These are phyloP conservation scores for Pseudopodoces humilis DNA, from an alignment of 2,113 vertebrate species.

Conservation along the genomic window DNA sequence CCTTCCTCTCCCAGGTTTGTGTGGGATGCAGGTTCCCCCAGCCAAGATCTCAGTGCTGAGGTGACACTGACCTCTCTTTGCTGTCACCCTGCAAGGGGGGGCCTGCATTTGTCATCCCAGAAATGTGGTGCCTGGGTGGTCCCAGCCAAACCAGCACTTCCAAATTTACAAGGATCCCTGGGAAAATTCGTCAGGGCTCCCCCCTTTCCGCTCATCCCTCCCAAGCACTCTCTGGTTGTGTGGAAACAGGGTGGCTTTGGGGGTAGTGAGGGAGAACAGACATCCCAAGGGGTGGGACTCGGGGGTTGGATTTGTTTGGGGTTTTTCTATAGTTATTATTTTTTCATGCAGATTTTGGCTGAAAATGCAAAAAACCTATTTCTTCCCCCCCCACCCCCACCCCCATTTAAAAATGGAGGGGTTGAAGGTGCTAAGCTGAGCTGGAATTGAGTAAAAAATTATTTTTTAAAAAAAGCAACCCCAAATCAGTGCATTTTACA, in stretches of 20 bases:
- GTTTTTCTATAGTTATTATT: accelerated
- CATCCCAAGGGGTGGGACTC: not conserved
- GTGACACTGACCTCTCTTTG: not conserved
- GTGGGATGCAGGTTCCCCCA: not conserved
- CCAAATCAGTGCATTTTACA: not conserved
- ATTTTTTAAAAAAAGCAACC: not conserved
- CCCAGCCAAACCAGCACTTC: not conserved
- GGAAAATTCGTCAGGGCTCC: not conserved
- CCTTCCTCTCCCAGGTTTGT: not conserved
- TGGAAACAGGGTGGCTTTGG: not conserved
- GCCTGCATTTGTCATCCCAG: not conserved
- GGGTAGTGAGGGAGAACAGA: not conserved
- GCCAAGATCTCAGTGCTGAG: not conserved
- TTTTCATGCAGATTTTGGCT: not conserved
- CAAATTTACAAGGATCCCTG: not conserved
- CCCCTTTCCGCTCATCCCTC: not conserved
- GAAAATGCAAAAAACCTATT: not conserved
- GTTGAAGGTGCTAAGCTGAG: not conserved
- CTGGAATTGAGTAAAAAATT: not conserved
- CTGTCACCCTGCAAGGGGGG: not conserved
- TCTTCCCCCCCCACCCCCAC: no score
- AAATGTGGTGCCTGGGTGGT: not conserved
- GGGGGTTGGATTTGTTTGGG: not conserved
- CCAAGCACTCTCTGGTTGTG: accelerated
- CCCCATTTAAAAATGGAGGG: not conserved